Base-by-base conservation (phyloP, 92 coral and sea anemone species). In the Desmophyllum pertusum region DNA sequence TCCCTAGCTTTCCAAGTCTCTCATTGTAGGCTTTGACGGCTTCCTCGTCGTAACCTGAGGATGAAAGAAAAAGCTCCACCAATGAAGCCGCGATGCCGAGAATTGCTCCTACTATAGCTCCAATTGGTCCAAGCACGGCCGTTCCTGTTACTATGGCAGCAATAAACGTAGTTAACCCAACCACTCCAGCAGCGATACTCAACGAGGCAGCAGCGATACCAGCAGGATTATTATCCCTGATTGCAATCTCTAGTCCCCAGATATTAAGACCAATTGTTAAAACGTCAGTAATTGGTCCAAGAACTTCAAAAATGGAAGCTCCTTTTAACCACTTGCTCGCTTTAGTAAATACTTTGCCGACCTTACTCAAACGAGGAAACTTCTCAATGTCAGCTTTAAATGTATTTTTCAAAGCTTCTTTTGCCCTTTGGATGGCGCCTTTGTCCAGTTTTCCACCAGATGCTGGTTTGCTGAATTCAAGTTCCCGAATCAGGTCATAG, bases 181-280 rank as follows among this genome's bases (percentile, higher is more conserved):
- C 30, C 27, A 76, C 67, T 13, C 81, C 81, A 9, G 81, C 81
- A 3, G 81, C 81, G 8, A 77, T 77, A 15, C 81, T 77, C 43
- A 77, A 77, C 25, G 81, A 77, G 23, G 81, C 81, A 13, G 81
- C 70, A 19, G 77, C 77, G 61, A 73, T 73, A 7, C 77, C 61
- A n/a, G 40, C 77, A 0, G 77, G 59, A 45, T 77, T 77, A 10
- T 53, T 77, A 15, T 77, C 81, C 27, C 70, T 77, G 35, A 77
- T 77, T 23, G 70, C 67, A 15, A 76, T 76, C 4, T 76, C 80
- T 35, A 76, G 80, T 18, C 80, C 80, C 80, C 80, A 76, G 43
- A 76, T 51, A 30, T 76, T 76, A 7, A 76, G 45, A 36, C 80
- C 80, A 9, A 76, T 76, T 5, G 81, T 27, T 10, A 77, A 25